A percentile compares a stretch with the other conserved stretches of the same genome.
phyloP scores from a whole-genome alignment of 1,140 invertebrate species.

The Elymnias hypermnestra region DNA sequence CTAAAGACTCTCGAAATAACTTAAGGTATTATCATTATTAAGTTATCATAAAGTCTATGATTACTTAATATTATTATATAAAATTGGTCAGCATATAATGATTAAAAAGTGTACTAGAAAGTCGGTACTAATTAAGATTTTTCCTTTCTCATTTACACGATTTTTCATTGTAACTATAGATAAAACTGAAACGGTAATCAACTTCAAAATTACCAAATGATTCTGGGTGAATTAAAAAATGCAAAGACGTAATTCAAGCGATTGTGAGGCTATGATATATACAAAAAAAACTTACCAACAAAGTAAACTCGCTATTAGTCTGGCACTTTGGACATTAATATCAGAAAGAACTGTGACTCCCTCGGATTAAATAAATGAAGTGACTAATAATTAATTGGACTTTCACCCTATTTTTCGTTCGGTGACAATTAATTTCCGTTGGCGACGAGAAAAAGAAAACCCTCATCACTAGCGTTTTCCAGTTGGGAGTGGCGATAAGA shows the following conservation, averaged over 20 bases:
- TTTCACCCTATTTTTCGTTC: conserved; percentile 74
- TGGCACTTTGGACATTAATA: conserved; percentile 58
- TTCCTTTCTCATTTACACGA: too few relatives aligned
- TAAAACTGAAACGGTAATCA: too few relatives aligned
- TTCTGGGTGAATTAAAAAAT: too few relatives aligned
- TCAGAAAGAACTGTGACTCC: conserved; percentile 50
- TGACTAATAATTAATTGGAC: conserved; percentile 75
- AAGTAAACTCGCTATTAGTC: conserved; percentile 13
- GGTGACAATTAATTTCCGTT: conserved; percentile 74
- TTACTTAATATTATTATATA: too few relatives aligned
- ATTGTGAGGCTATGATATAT: conserved; percentile 10
- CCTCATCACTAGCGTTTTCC: conserved; percentile 65
- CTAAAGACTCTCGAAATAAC: too few relatives aligned
- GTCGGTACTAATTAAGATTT: too few relatives aligned
- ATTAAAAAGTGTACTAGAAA: too few relatives aligned
- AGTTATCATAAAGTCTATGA: too few relatives aligned
- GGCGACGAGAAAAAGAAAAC: conserved; percentile 62
- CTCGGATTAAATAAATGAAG: conserved; percentile 73
- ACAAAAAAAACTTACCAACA: conserved; percentile 9
- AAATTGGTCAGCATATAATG: too few relatives aligned
- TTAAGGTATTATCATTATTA: too few relatives aligned
- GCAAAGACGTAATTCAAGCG: not conserved
- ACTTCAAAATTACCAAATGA: too few relatives aligned
- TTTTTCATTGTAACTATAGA: too few relatives aligned
- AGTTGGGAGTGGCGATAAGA: conserved; percentile 53